Percentiles rank a stretch among this genome's conserved stretches.
Evolutionary conservation across 2,113 vertebrate species (phyloP).

Genomic region (Turdus rufiventris): DNA sequence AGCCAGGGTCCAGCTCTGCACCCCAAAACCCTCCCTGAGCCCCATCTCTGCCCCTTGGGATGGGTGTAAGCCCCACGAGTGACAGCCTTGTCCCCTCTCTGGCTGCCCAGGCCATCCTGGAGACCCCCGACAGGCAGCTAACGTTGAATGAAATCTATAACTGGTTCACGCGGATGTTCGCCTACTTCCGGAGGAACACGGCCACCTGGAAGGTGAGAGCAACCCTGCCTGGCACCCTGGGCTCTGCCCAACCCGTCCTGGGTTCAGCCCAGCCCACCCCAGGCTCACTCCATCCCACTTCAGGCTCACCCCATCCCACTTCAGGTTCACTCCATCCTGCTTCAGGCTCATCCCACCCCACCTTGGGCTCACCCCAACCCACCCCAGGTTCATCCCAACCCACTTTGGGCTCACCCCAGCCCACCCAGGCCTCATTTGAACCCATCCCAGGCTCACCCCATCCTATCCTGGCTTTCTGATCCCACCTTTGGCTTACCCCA

Average conservation of each 20-base stretch:
- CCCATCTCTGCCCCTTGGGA: accelerated
- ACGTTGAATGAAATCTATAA: conserved; percentile 99
- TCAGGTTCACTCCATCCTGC: accelerated
- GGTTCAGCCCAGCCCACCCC: background rate
- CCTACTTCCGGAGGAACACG: conserved; percentile 98
- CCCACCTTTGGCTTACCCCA: background rate
- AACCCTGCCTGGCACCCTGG: background rate
- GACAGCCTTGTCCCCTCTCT: background rate
- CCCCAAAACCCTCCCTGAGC: background rate
- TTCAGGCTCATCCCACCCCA: background rate
- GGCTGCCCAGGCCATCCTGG: conserved; percentile 89
- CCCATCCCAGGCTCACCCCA: accelerated
- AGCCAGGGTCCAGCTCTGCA: background rate
- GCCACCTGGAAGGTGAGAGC: conserved; percentile 97
- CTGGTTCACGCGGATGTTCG: conserved; percentile 99
- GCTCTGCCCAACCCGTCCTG: background rate
- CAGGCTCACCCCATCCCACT: background rate
- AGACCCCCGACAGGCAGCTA: conserved; percentile 97
- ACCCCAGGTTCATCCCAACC: background rate
- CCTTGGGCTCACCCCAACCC: accelerated
- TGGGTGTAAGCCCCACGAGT: accelerated
- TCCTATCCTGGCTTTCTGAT: accelerated
- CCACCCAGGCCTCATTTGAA: background rate
- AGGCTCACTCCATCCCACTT: background rate
- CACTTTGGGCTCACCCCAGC: background rate